A percentile compares a stretch with the other conserved stretches of the same genome.
Conservation (phyloP, 2,888 invertebrate species). For the Acanthacorydalis orientalis region DNA sequence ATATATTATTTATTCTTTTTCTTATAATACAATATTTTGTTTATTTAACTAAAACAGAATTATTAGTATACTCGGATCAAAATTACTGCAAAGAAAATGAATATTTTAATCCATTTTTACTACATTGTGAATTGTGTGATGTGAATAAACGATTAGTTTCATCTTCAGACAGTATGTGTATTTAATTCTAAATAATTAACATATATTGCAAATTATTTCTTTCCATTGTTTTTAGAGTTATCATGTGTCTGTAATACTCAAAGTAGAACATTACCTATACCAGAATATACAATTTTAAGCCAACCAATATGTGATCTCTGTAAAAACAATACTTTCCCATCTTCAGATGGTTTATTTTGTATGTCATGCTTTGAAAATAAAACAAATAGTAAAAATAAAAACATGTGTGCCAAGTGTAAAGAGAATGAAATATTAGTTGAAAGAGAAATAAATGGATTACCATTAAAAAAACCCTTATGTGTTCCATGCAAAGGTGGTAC, state of each 20-base stretch:
- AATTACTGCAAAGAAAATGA: slow-evolving; percentile 7
- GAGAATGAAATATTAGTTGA: slow-evolving; percentile 20
- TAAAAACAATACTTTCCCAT: slow-evolving; percentile 16
- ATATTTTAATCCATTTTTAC: slow-evolving; percentile 21
- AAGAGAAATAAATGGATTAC: slow-evolving; percentile 20
- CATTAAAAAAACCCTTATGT: slow-evolving; percentile 21
- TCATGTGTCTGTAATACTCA: slow-evolving; percentile 27
- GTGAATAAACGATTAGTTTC: slow-evolving; percentile 22
- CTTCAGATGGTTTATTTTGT: slow-evolving; percentile 21
- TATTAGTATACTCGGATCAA: neutral
- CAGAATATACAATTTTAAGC: slow-evolving; percentile 14
- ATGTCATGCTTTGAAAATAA: slow-evolving; percentile 17
- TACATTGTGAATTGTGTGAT: slow-evolving; percentile 31
- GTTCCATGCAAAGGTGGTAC: slow-evolving; percentile 25
- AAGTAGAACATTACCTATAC: slow-evolving; percentile 17
- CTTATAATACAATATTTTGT: neutral
- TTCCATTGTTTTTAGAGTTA: slow-evolving; percentile 20
- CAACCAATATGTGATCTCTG: slow-evolving; percentile 18
- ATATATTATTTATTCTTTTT: neutral
- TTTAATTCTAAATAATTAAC: neutral
- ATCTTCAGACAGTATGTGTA: slow-evolving; percentile 22
- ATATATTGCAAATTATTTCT: neutral
- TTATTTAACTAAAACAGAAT: neutral
- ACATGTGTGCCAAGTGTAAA: slow-evolving; percentile 17
- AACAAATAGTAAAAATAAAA: slow-evolving; percentile 15